A percentile compares a stretch with the other conserved stretches of the same genome.
phyloP scores from a whole-genome alignment of 2,888 invertebrate species.

The Sinodicranocentrus sp. region DNA sequence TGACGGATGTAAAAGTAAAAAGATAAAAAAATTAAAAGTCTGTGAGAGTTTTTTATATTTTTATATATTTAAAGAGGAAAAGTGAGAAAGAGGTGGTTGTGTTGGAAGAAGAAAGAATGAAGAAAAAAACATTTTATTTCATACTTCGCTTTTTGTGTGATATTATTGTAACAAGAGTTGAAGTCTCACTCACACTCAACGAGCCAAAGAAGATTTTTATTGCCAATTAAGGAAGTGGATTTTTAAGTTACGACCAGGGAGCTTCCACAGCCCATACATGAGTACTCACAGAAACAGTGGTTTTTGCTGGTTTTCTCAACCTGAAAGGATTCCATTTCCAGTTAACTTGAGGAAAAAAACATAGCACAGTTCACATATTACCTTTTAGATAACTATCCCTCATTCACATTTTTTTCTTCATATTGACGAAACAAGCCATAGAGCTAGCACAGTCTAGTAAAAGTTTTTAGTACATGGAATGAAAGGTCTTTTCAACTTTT shows the following conservation, averaged over 20 bases:
- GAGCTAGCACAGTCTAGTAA: too few relatives aligned
- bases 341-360: too few relatives aligned
- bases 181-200: constrained; percentile 64
- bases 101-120: background rate
- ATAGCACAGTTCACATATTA: too few relatives aligned
- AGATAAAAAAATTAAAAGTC: constrained; percentile 5
- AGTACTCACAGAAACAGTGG: too few relatives aligned
- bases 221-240: constrained; percentile 74
- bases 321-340: too few relatives aligned
- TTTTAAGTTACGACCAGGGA: constrained; percentile 65
- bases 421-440: too few relatives aligned
- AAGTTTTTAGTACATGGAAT: too few relatives aligned
- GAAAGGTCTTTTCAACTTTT: too few relatives aligned
- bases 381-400: too few relatives aligned
- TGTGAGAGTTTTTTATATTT: background rate
- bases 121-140: background rate
- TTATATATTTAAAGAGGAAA: background rate
- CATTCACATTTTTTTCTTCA: too few relatives aligned
- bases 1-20: constrained; percentile 42
- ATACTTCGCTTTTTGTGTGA: constrained; percentile 1
- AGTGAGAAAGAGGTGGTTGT: constrained; percentile 1
- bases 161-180: constrained; percentile 49
- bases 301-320: too few relatives aligned
- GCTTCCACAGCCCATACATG: constrained; percentile 33
- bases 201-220: constrained; percentile 69